These are phyloP conservation scores for Drosophila mettleri DNA, from an alignment of 2,888 invertebrate genomes.

Conservation along the genomic window DNA sequence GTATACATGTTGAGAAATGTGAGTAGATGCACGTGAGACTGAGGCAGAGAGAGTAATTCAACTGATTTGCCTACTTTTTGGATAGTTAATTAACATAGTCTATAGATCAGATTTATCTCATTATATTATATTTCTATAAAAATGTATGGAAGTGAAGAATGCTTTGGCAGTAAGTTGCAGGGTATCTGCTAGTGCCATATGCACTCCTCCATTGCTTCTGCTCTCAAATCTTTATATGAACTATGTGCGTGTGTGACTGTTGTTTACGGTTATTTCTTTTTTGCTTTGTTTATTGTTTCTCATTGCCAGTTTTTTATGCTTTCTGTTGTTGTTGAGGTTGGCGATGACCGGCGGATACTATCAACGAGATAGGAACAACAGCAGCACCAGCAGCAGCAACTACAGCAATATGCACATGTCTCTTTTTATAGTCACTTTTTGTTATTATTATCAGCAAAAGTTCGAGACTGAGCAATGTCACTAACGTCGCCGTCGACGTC, in stretches of 20 bases:
- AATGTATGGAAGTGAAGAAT: too few relatives aligned
- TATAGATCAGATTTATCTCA: neutral
- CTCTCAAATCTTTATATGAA: neutral
- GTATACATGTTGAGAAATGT: neutral
- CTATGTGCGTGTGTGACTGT: conserved; percentile 14
- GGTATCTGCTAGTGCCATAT: neutral
- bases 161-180: neutral
- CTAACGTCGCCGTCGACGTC: conserved; percentile 36
- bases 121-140: neutral
- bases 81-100: neutral
- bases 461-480: conserved; percentile 25
- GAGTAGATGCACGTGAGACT: neutral
- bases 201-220: neutral
- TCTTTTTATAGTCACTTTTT: conserved; percentile 39
- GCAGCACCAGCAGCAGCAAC: conserved; percentile 31
- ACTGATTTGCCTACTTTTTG: neutral
- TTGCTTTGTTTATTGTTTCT: conserved; percentile 36
- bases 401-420: conserved; percentile 29
- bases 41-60: neutral
- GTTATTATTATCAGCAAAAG: conserved; percentile 53
- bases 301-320: conserved; percentile 50
- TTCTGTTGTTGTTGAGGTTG: conserved; percentile 35
- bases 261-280: conserved; percentile 19
- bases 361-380: conserved; percentile 43
- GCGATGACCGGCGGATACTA: conserved; percentile 71